Conservation (phyloP, 2,888 invertebrate genomes). For the Malthinus seriepunctatus region DNA sequence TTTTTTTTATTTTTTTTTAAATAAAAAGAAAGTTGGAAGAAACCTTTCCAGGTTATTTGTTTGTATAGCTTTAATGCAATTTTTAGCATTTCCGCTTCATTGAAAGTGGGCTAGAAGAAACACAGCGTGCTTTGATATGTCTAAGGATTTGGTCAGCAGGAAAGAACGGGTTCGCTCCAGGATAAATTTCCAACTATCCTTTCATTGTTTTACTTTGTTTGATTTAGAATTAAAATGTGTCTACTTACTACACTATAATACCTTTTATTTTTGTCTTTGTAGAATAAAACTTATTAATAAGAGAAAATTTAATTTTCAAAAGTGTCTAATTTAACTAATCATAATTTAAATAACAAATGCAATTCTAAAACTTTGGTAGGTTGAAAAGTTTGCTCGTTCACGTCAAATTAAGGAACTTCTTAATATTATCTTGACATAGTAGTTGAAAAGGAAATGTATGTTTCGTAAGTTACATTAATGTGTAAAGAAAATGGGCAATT, state of each 20-base stretch:
- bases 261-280: slow-evolving; percentile 12
- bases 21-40: neutral
- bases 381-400: slow-evolving; percentile 4
- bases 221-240: slow-evolving; percentile 22
- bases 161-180: slow-evolving; percentile 39
- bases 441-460: neutral
- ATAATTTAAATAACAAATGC: slow-evolving; percentile 2
- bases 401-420: slow-evolving; percentile 1
- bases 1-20: neutral
- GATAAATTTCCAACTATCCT: slow-evolving; percentile 40
- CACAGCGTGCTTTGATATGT: slow-evolving; percentile 43
- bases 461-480: neutral
- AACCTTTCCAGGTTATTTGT: slow-evolving; percentile 6
- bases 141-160: slow-evolving; percentile 44
- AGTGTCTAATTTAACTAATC: neutral
- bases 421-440: neutral
- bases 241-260: slow-evolving; percentile 14
- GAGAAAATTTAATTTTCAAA: neutral
- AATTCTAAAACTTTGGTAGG: slow-evolving; percentile 2
- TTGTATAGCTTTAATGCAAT: slow-evolving; percentile 13
- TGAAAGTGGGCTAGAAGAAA: slow-evolving; percentile 33
- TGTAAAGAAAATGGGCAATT: too few species aligned
- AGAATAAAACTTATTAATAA: too few species aligned
- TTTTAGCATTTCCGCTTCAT: slow-evolving; percentile 28
- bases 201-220: slow-evolving; percentile 27